A percentile compares a stretch with the other conserved stretches of the same genome.
Evolutionary conservation across 1,140 invertebrate species (phyloP).

Genomic region (Armadillidium nasatum): DNA sequence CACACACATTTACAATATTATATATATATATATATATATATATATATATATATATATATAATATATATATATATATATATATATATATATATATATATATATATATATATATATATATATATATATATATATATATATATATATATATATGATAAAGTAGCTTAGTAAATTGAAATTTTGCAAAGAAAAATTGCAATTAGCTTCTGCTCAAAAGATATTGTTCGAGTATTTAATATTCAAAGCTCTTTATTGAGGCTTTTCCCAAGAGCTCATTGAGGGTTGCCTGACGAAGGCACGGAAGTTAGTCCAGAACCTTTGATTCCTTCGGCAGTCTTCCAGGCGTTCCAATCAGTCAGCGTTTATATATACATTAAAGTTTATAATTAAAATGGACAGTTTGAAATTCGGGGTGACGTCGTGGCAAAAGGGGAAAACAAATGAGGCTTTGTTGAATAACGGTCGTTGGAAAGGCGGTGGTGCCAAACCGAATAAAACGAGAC

Average conservation of each 20-base stretch:
- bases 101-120: slow-evolving; percentile 2
- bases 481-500: background rate
- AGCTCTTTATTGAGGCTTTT: no score
- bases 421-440: slow-evolving; percentile 2
- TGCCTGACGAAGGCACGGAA: no score
- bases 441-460: background rate
- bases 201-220: no score
- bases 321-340: slow-evolving; percentile 24
- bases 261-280: no score
- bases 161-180: background rate
- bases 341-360: slow-evolving; percentile 39
- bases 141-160: no score
- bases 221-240: no score
- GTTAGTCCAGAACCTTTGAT: no score
- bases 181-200: no score
- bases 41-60: background rate
- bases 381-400: slow-evolving; percentile 44
- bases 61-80: background rate
- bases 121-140: slow-evolving; percentile 6
- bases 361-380: slow-evolving; percentile 44
- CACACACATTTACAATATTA: no score
- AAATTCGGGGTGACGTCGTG: slow-evolving; percentile 38
- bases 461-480: background rate
- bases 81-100: background rate
- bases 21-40: no score